Conservation (phyloP, 2,113 vertebrate genomes). For the Rhinoptilus africanus region DNA sequence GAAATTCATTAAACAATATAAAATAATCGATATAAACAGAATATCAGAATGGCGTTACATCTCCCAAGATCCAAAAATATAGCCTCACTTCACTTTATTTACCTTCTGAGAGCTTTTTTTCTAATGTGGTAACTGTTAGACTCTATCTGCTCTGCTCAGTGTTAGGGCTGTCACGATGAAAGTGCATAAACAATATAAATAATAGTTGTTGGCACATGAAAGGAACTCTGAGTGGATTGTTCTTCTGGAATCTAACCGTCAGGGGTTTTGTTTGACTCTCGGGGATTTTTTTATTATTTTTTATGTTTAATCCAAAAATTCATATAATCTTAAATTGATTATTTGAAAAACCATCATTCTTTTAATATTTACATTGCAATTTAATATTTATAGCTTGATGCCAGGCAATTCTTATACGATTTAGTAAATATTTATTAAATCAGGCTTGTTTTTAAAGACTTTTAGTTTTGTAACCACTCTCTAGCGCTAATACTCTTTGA, state of each 20-base stretch:
- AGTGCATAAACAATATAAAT: constrained; percentile 68
- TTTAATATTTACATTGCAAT: constrained; percentile 27
- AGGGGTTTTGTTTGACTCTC: constrained; percentile 43
- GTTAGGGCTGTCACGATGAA: constrained; percentile 68
- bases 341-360: constrained; percentile 42
- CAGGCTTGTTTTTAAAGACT: constrained; percentile 11
- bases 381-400: constrained; percentile 48
- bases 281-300: not conserved
- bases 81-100: constrained; percentile 57
- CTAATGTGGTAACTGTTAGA: constrained; percentile 61
- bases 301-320: constrained; percentile 30
- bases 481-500: constrained; percentile 24
- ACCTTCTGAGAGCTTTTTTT: constrained; percentile 36
- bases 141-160: constrained; percentile 57
- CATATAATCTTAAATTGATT: constrained; percentile 53
- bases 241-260: constrained; percentile 46
- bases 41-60: constrained; percentile 24
- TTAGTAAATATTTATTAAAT: constrained; percentile 66
- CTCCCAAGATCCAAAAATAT: constrained; percentile 34
- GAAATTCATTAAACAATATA: constrained; percentile 54
- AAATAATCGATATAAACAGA: constrained; percentile 37
- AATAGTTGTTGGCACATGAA: constrained; percentile 71
- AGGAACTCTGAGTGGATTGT: constrained; percentile 52
- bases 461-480: constrained; percentile 45
- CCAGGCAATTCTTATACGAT: constrained; percentile 25